phyloP scores from a whole-genome alignment of 2,113 vertebrate genomes.

The Dromaius novaehollandiae region DNA sequence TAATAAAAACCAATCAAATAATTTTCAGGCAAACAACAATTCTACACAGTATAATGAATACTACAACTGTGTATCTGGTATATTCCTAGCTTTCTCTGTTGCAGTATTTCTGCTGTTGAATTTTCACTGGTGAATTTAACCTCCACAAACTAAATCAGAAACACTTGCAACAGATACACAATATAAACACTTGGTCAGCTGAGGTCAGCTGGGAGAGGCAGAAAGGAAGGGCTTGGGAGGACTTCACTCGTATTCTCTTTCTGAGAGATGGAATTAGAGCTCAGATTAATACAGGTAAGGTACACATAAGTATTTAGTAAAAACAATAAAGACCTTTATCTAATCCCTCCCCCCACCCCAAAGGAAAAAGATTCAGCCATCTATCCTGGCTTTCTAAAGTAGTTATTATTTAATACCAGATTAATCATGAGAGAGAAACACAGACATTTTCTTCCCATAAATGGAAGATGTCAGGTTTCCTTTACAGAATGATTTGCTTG shows the following conservation, averaged over 20 bases:
- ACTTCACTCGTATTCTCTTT: not conserved
- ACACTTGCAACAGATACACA: not conserved
- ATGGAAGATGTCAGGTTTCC: conserved; percentile 13
- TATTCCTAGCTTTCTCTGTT: not conserved
- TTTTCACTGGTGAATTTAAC: not conserved
- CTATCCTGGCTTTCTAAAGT: not conserved
- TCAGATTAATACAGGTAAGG: not conserved
- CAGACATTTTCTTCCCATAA: not conserved
- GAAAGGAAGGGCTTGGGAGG: not conserved
- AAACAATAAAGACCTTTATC: not conserved
- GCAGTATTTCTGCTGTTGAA: not conserved
- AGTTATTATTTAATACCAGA: not conserved
- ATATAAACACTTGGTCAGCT: not conserved
- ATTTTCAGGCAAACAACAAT: not conserved
- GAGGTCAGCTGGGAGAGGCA: not conserved
- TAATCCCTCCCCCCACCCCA: not conserved
- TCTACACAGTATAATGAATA: not conserved
- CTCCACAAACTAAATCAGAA: not conserved
- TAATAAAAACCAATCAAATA: not conserved
- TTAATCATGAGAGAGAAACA: not conserved
- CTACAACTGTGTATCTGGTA: not conserved
- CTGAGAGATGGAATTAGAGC: not conserved
- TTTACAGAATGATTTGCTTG: not conserved
- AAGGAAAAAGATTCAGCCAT: not conserved
- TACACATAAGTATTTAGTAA: not conserved